These are phyloP conservation scores for Sebastes diaconus DNA, from an alignment of 2,797 vertebrate species.

Conservation along the genomic window DNA sequence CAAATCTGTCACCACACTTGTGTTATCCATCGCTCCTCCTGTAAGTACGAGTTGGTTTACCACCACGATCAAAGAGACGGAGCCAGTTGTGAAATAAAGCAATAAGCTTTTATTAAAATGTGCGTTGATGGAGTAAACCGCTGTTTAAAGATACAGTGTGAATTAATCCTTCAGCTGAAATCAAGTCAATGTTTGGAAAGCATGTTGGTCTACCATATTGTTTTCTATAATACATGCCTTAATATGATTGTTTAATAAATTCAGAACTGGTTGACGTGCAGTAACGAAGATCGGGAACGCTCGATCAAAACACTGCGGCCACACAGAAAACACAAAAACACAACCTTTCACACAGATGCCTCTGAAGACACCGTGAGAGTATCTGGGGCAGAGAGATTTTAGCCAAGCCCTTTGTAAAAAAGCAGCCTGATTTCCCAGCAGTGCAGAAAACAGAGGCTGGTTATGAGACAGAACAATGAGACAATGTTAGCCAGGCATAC, in stretches of 20 bases:
- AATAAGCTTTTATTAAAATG: slow-evolving; percentile 53
- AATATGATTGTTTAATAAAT: slow-evolving; percentile 17
- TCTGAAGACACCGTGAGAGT: slow-evolving; percentile 44
- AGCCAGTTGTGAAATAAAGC: slow-evolving; percentile 51
- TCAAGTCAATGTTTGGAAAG: slow-evolving; percentile 40
- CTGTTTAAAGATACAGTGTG: slow-evolving; percentile 19
- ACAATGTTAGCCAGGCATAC: slow-evolving; percentile 74
- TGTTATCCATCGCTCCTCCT: slow-evolving; percentile 17
- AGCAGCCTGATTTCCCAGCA: slow-evolving; percentile 69
- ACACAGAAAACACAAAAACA: slow-evolving; percentile 2
- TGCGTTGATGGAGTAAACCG: slow-evolving; percentile 32
- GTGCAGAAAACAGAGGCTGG: slow-evolving; percentile 75
- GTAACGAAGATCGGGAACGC: background rate
- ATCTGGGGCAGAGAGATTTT: slow-evolving; percentile 72
- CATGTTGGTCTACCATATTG: slow-evolving; percentile 35
- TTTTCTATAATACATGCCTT: slow-evolving; percentile 1
- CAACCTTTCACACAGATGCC: slow-evolving; percentile 22
- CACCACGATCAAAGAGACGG: slow-evolving; percentile 17
- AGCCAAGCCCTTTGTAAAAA: slow-evolving; percentile 53
- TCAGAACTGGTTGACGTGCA: background rate
- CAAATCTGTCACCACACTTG: slow-evolving; percentile 17
- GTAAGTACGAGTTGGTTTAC: slow-evolving; percentile 30
- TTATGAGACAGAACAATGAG: slow-evolving; percentile 80
- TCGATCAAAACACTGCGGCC: background rate
- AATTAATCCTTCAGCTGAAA: slow-evolving; percentile 27